Percentiles rank a stretch among this genome's conserved stretches.
phyloP scores from a whole-genome alignment of 2,888 invertebrate genomes.

The Tenthredo notha region DNA sequence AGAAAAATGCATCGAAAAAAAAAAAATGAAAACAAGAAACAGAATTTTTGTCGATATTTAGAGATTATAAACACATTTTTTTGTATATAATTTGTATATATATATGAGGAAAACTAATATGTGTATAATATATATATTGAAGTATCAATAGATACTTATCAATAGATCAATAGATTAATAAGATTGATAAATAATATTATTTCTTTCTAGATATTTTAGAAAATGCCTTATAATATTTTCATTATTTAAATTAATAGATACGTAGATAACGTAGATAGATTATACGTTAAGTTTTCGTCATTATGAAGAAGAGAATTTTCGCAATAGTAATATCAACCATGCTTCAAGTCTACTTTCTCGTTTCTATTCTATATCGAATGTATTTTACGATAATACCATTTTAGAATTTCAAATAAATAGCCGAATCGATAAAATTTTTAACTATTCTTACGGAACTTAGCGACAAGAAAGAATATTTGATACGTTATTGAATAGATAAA shows the following conservation, averaged over 20 bases:
- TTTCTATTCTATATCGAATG: neutral
- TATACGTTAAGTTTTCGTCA: neutral
- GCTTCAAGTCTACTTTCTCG: neutral
- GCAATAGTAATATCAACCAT: neutral
- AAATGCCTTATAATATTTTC: constrained; percentile 33
- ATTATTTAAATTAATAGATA: constrained; percentile 22
- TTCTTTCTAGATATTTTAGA: constrained; percentile 25
- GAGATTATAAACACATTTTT: constrained; percentile 55
- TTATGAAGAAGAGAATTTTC: neutral
- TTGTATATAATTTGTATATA: constrained; percentile 66
- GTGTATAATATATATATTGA: constrained; percentile 33
- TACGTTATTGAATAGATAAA: neutral
- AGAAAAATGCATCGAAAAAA: constrained; percentile 1
- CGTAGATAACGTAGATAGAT: neutral
- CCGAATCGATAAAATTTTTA: neutral
- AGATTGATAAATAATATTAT: constrained; percentile 8
- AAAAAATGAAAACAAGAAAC: neutral
- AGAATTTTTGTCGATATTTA: constrained; percentile 9
- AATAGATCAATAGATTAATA: constrained; percentile 55
- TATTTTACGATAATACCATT: constrained; percentile 12
- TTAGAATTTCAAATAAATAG: neutral
- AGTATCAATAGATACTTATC: constrained; percentile 56
- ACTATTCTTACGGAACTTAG: neutral
- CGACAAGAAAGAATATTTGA: constrained; percentile 8
- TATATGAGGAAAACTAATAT: constrained; percentile 54